Evolutionary conservation across 2,113 vertebrate species (phyloP), one percentile per base, ranked within the genome.

Genomic region (Gallinago paraguaiae): DNA sequence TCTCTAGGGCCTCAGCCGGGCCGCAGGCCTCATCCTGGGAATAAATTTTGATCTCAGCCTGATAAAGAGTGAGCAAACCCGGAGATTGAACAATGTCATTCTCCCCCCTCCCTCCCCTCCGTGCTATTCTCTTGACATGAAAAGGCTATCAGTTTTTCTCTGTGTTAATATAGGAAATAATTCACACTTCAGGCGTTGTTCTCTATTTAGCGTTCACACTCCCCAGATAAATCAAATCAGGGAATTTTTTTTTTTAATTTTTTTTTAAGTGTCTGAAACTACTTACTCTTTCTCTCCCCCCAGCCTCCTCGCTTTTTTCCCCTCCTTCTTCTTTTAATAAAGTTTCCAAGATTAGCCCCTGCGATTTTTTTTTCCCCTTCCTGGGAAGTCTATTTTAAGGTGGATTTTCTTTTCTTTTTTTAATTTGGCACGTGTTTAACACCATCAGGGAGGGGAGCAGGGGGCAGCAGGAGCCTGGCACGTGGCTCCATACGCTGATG

Each of bases 131-230:
- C 96, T 86, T 92, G 96, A 98, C 98, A 98, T 98, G 98, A 98
- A 98, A 98, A 98, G 98, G 96, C 95, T 97, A 98, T 98, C 98
- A 94, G 95, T 98, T 98, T 98, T 97, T 89, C 97, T 91, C 97
- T 96, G 95, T 96, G 97, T 97, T 98, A 98, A 98, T 98, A 98
- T 97, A 97, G 97, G 97, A 98, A 98, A 98, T 98, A 98, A 98
- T 99, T 98, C 98, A 98, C 98, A 97, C 96, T 97, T 95, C 96
- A 98, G 97, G 96, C 96, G 71, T 95, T 97, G 96, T 97, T 97
- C 96, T 97, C 98, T 97, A 97, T 96, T 97, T 97, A 97, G 96
- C 30, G 94, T 9, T 96, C 93, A 37, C 93, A 27, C 95, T 97
- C 96, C 97, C 97, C 82, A 94, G 95, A 97, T 97, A 97, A 96